Conservation (phyloP, 2,113 vertebrate genomes). For the Indicator maculatus region DNA sequence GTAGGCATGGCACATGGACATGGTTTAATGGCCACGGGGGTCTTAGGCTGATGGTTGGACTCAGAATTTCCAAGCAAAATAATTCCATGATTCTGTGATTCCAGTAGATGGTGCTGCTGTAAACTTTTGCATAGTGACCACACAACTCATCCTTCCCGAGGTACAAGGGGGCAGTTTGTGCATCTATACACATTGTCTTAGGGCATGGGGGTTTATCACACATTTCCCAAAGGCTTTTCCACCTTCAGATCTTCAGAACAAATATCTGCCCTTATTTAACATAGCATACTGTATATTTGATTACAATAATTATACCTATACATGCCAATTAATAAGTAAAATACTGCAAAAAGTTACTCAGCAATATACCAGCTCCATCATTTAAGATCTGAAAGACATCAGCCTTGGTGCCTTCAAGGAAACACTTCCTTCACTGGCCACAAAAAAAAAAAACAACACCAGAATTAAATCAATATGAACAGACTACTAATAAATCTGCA, state of each 20-base stretch:
- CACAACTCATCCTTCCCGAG: background rate
- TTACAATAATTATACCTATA: background rate
- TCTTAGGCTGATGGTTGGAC: too few relatives aligned
- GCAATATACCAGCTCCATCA: background rate
- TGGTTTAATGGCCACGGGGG: too few relatives aligned
- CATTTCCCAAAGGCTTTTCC: background rate
- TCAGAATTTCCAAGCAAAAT: too few relatives aligned
- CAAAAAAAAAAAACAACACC: background rate
- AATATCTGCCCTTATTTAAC: background rate
- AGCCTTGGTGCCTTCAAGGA: background rate
- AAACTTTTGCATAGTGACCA: background rate
- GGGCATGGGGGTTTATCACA: background rate
- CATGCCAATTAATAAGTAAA: background rate
- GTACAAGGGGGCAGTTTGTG: background rate
- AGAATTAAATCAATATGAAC: background rate
- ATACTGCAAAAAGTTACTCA: background rate
- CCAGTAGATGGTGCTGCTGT: slow-evolving; percentile 69
- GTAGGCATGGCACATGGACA: too few relatives aligned
- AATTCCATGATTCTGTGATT: too few relatives aligned
- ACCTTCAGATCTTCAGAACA: background rate
- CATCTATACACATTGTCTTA: fast-evolving
- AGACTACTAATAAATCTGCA: background rate
- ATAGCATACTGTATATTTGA: background rate
- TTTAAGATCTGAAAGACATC: background rate
- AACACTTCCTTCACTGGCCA: background rate